phyloP scores from a whole-genome alignment of 23 tunicate species.

The Ciona savignyi region DNA sequence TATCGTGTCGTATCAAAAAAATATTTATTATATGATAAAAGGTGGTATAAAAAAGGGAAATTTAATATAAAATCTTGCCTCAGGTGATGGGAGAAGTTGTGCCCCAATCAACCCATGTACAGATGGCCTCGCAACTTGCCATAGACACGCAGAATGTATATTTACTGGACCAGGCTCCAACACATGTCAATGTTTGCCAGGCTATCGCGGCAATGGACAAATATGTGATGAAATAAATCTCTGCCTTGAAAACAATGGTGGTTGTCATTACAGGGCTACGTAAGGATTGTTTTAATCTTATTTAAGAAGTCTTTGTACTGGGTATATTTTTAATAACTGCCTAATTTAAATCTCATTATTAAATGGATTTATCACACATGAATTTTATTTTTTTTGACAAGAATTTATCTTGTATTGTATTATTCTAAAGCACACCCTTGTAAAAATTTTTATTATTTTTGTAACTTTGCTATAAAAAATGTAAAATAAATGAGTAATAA shows the following conservation, averaged over 20 bases:
- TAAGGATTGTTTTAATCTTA: neutral
- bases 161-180: conserved; percentile 54
- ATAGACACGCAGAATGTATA: conserved; percentile 27
- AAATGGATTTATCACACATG: too few relatives aligned
- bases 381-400: too few relatives aligned
- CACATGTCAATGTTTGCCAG: conserved; percentile 33
- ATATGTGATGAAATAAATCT: conserved; percentile 29
- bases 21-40: too few relatives aligned
- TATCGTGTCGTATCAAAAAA: too few relatives aligned
- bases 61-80: neutral
- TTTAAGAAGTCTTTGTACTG: neutral
- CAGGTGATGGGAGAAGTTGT: conserved; percentile 70
- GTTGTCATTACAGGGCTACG: conserved; percentile 60
- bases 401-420: too few relatives aligned
- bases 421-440: too few relatives aligned
- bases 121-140: conserved; percentile 13
- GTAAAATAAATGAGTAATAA: too few relatives aligned
- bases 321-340: too few relatives aligned
- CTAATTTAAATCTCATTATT: too few relatives aligned
- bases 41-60: neutral
- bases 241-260: conserved; percentile 70
- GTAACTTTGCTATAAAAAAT: too few relatives aligned
- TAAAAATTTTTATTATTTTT: too few relatives aligned
- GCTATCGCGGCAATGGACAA: conserved; percentile 59
- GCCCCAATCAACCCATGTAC: conserved; percentile 45